phyloP scores from a whole-genome alignment of 2,797 vertebrate genomes.

The Megaceryle alcyon region DNA sequence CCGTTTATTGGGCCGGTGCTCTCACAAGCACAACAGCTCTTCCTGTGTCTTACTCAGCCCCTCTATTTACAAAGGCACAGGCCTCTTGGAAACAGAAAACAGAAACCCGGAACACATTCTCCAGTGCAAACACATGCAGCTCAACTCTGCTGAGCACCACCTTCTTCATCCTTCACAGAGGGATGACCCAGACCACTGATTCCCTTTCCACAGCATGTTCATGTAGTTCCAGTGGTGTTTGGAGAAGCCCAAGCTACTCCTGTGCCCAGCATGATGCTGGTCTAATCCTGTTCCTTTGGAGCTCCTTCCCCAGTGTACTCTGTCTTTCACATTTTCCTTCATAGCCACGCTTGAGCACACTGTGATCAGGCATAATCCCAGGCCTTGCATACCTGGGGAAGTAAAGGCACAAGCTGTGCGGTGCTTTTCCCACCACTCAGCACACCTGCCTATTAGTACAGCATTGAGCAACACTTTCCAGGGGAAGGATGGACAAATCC shows the following conservation, averaged over 20 bases:
- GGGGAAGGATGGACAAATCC: background rate
- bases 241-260: background rate
- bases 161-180: background rate
- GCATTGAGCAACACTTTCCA: rapidly evolving
- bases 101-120: slow-evolving; percentile 23
- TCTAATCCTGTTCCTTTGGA: background rate
- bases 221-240: rapidly evolving
- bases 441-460: background rate
- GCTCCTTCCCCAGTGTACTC: background rate
- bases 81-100: slow-evolving; percentile 15
- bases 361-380: too few species aligned
- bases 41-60: slow-evolving; percentile 15
- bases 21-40: slow-evolving; percentile 29
- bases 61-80: slow-evolving; percentile 9
- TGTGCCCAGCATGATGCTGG: background rate
- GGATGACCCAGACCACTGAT: background rate
- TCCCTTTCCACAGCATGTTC: background rate
- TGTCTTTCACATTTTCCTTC: background rate
- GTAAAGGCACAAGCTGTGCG: background rate
- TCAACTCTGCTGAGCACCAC: background rate
- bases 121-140: background rate
- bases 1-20: slow-evolving; percentile 49
- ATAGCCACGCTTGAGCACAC: rapidly evolving
- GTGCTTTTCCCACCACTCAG: background rate
- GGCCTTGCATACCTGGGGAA: background rate